Percentiles rank a stretch among this genome's conserved stretches.
Conservation (phyloP, 2,888 invertebrate species). For the Cecidostiba fungosa region DNA sequence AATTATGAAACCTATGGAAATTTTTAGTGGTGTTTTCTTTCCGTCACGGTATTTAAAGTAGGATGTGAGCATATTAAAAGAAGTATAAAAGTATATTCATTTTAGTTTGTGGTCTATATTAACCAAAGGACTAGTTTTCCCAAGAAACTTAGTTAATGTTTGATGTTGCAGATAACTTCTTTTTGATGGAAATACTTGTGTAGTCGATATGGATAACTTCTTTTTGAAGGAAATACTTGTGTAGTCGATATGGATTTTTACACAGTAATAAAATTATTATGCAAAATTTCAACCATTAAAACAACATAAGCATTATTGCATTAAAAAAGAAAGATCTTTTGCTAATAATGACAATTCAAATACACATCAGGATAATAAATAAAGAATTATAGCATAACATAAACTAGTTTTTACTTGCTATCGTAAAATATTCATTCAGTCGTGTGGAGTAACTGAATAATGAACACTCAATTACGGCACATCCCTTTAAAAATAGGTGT, state of each 20-base stretch:
- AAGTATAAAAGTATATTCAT: conserved; percentile 2
- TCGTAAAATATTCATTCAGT: not conserved
- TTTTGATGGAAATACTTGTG: not conserved
- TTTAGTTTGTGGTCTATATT: not conserved
- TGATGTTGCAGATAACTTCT: not conserved
- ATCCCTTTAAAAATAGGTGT: not conserved
- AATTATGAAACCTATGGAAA: conserved; percentile 30
- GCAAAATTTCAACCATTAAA: too few species aligned
- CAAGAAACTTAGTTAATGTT: not conserved
- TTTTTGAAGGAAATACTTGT: not conserved
- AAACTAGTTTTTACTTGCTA: not conserved
- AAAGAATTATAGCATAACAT: too few species aligned
- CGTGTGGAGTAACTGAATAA: not conserved
- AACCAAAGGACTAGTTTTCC: not conserved
- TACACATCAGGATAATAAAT: too few species aligned
- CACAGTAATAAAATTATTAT: not conserved
- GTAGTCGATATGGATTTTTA: not conserved
- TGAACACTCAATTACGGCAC: not conserved
- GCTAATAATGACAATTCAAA: too few species aligned
- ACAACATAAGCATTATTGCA: too few species aligned
- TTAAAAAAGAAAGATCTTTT: too few species aligned
- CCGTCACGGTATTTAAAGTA: not conserved
- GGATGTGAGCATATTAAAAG: not conserved
- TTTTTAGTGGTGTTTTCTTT: conserved; percentile 1
- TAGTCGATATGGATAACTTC: not conserved